Base-by-base conservation (phyloP, 23 tunicate species). In the Diplosoma virens region DNA sequence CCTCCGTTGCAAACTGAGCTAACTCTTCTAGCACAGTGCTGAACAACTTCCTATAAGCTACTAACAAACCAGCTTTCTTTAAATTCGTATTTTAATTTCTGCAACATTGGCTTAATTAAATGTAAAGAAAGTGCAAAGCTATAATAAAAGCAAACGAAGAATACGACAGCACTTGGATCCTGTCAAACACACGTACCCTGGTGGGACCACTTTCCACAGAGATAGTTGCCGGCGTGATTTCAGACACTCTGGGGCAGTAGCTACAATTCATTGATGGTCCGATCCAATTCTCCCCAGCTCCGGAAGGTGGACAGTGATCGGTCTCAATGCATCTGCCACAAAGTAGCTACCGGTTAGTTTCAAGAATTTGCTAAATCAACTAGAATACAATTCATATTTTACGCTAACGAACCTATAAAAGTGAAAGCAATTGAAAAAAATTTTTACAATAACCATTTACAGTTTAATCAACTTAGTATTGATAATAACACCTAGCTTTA, bases 181-280 rank as follows among this genome's bases (percentile, higher is more conserved):
- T n/a, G n/a, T 14, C 50, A 4, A 61, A 5, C 5, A 29, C 21
- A 33, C 53, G 21, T 36, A 68, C 75, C 75, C n/a, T 28, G 34
- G 69, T 61, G 2, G 34, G 35, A 5, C 9, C n/a, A 3, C 34
- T 4, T 3, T 36, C 61, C 9, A 72, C 46, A 4, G 78, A 32
- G 11, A 72, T 72, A 3, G 48, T 3, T 47, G 26, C 22, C 24
- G 78, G 78, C 18, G 47, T 17, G 14, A 48, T 22, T 7, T 22
- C n/a, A 4, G 78, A 47, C 22, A 72, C 35, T 34, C 37, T 72
- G 9, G 78, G 78, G 30, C 78, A 72, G 2, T 3, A 36, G 17
- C 48, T 37, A 24, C 35, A 47, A 2, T 7, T 26, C 33, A 29
- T 26, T 33, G 59, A 5, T 22, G 78, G 78, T 6, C 61, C 61